Percentiles rank a stretch among this genome's conserved stretches.
Conservation (phyloP, 2,797 vertebrate species). For the Hippocampus kuda region DNA sequence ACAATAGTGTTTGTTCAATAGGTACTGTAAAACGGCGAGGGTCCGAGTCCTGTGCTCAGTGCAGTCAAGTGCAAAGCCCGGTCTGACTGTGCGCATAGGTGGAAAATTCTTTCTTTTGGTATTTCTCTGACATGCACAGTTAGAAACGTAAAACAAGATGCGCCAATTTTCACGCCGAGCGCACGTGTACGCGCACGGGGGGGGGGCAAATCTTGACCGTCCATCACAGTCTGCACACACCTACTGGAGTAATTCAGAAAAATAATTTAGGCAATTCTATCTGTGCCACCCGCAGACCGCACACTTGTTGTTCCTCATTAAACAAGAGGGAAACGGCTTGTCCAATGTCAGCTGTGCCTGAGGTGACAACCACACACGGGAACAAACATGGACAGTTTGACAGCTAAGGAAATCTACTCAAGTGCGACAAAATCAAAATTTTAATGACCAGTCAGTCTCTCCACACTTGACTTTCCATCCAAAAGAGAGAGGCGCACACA, state of each 20-base stretch:
- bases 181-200: no score
- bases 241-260: not conserved
- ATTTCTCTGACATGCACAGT: no score
- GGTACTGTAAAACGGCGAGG: not conserved
- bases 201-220: not conserved
- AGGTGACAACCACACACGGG: constrained; percentile 46
- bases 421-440: constrained; percentile 48
- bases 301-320: constrained; percentile 40
- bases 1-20: not conserved
- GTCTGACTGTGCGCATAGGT: no score
- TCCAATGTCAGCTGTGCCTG: constrained; percentile 32
- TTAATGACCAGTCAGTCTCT: constrained; percentile 55
- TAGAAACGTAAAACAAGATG: no score
- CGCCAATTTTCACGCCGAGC: no score
- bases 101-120: no score
- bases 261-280: not conserved
- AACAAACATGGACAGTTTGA: constrained; percentile 48
- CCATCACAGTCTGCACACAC: not conserved
- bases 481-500: constrained; percentile 37
- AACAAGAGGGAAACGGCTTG: constrained; percentile 33
- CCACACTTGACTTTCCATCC: constrained; percentile 31
- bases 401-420: constrained; percentile 52
- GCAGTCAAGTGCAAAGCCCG: no score
- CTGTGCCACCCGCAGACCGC: constrained; percentile 2
- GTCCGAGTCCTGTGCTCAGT: not conserved